Base-by-base conservation (phyloP, 2,888 invertebrate species). In the Meiosimyza decipiens region DNA sequence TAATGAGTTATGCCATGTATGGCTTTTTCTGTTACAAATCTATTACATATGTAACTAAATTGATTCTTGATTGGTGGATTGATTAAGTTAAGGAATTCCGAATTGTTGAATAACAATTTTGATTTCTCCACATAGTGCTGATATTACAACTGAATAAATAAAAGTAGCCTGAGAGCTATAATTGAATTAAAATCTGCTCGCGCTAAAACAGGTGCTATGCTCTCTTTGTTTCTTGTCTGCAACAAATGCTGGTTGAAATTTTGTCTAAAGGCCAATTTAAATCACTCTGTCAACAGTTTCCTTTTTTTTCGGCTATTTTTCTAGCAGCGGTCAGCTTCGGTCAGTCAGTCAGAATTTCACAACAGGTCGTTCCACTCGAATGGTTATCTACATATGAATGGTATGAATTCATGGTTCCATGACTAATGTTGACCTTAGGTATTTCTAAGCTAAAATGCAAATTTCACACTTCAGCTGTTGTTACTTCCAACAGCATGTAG, bases 381-480 rank as follows among this genome's bases (percentile, higher is more conserved):
- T 28, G 15, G n/a, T 28, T 52, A 28, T 40, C 54, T 13, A 50
- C 22, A 60, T n/a, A 28, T 22, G 12, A 11, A 60, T n/a, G n/a
- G 33, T 15, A 18, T 33, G n/a, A 60, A 28, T 57, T 67, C 57
- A 49, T 54, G 16, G 33, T 47, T 18, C 13, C n/a, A 55, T 47
- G 40, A 7, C 47, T 63, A 9, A 16, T 9, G 47, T 47, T 63
- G 63, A 63, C 63, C 63, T 63, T 63, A 63, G 18, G n/a, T 18
- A 16, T 16, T 40, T 63, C 40, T 13, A n/a, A 47, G n/a, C 33
- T 28, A 52, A 62, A 70, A 70, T 70, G 62, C 60, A 70, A 70
- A 70, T 62, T 70, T 70, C 70, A 70, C 47, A 54, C 60, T 70
- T 63, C 62, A 70, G 49, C 40, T 62, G 63, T 33, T 70, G 28